Evolutionary conservation across 2,888 invertebrate species (phyloP).

Genomic region (Gandaritis pyraliata): DNA sequence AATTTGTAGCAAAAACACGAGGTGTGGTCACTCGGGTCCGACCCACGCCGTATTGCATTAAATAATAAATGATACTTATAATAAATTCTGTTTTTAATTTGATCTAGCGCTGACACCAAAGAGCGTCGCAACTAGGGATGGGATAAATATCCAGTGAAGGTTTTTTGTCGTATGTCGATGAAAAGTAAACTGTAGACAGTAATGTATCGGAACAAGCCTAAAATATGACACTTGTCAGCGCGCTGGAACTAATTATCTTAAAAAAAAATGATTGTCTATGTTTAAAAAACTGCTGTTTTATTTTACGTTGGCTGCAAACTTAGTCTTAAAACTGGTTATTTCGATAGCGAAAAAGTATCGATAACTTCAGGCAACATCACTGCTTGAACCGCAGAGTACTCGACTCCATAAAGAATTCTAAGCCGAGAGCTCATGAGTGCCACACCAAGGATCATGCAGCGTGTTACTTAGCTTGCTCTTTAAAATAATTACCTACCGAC

Average conservation of each 20-base stretch:
- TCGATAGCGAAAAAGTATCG: slow-evolving; percentile 17
- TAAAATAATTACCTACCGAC: slow-evolving; percentile 33
- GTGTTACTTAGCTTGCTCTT: slow-evolving; percentile 38
- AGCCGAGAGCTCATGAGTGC: slow-evolving; percentile 46
- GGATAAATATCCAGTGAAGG: background rate
- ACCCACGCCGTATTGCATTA: slow-evolving; percentile 64
- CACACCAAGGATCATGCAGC: slow-evolving; percentile 45
- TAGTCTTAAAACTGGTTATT: too few relatives aligned
- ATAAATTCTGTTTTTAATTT: slow-evolving; percentile 82
- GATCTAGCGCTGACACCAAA: slow-evolving; percentile 62
- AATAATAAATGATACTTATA: slow-evolving; percentile 79
- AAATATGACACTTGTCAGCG: background rate
- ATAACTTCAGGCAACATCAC: slow-evolving; percentile 35
- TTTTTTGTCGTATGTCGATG: slow-evolving; percentile 1
- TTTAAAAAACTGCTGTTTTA: too few relatives aligned
- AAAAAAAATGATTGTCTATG: too few relatives aligned
- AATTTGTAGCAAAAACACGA: slow-evolving; percentile 72
- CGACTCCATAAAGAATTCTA: slow-evolving; percentile 49
- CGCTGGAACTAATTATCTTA: background rate
- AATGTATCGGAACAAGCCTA: background rate
- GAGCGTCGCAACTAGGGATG: slow-evolving; percentile 40
- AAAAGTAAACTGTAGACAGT: background rate
- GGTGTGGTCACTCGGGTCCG: slow-evolving; percentile 62
- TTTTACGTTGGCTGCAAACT: too few relatives aligned
- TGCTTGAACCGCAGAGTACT: slow-evolving; percentile 44